Evolutionary conservation across 2,888 invertebrate species (phyloP), one percentile per base, ranked within the genome.

Genomic region (Drosophila falleni): DNA sequence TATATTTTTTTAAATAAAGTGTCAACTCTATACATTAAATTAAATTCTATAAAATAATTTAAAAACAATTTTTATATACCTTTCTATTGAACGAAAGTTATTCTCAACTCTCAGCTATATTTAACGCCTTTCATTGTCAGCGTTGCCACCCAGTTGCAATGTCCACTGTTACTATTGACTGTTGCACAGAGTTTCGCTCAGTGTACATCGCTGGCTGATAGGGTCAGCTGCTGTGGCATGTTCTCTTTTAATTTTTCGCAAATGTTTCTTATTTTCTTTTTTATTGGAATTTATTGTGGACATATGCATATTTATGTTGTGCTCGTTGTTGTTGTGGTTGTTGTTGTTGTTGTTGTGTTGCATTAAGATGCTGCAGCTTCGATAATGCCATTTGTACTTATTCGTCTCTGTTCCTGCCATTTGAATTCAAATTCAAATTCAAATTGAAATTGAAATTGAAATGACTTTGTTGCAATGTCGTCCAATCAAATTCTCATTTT

Each of bases 381-480:
- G 82, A 85, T 82, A 82, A 82, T 82, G 86, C 75, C 82, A 75
- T 78, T 80, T 77, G 66, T 64, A 44, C 58, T 58, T 64, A 65
- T 58, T 59, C 66, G 53, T 62, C 65, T 69, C 47, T 61, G 49
- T 74, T 51, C 39, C 56, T 71, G 64, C 39, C 71, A 72, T 75
- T 82, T 80, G 80, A 82, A 80, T 78, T 60, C 58, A 65, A 77
- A 77, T 72, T 74, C 68, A 67, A 82, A 81, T 74, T 78, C 69
- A 84, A 82, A 81, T 74, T 78, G 71, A 84, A 73, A 75, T 72
- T 75, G 62, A 58, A 78, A 79, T 78, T 79, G 71, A 86, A 83
- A 87, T 83, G 87, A 83, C 84, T 83, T 87, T 83, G 84, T 72
- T 81, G 84, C 83, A 83, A 83, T 83, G 83, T 86, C 83, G 81